A percentile compares a stretch with the other conserved stretches of the same genome.
Evolutionary conservation across 2,888 invertebrate genomes (phyloP).

Genomic region (Amiota mariae): DNA sequence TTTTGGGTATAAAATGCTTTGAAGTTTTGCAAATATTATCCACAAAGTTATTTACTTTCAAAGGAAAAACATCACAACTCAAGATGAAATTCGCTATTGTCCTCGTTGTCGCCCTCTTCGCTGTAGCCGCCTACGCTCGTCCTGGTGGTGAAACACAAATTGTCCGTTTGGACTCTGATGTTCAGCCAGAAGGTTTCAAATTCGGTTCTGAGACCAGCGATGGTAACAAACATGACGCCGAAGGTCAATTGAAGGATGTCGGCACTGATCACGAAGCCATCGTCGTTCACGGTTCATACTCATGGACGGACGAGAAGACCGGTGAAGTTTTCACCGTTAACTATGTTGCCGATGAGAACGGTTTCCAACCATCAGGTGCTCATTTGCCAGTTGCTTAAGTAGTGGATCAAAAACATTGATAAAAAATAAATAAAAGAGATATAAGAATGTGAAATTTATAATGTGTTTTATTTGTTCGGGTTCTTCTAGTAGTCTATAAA

Average conservation of each 20-base stretch:
- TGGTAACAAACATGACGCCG: constrained; percentile 74
- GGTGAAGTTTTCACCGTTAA: constrained; percentile 76
- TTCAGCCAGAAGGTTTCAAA: not conserved
- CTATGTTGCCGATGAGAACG: constrained; percentile 56
- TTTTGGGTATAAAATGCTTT: not conserved
- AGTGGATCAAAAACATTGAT: too few relatives aligned
- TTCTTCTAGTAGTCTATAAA: too few relatives aligned
- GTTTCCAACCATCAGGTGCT: constrained; percentile 71
- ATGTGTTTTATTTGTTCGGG: too few relatives aligned
- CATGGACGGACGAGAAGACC: constrained; percentile 74
- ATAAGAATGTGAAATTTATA: too few relatives aligned
- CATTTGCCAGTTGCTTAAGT: constrained; percentile 66
- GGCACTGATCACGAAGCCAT: constrained; percentile 55
- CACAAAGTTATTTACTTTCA: not conserved
- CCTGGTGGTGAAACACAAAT: constrained; percentile 54
- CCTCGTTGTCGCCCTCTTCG: constrained; percentile 54
- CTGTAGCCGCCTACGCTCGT: constrained; percentile 53
- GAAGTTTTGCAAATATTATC: not conserved
- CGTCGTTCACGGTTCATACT: constrained; percentile 73
- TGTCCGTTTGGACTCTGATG: constrained; percentile 39
- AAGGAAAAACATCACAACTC: constrained; percentile 11
- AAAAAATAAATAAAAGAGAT: too few relatives aligned
- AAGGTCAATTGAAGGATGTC: constrained; percentile 74
- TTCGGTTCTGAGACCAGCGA: constrained; percentile 75
- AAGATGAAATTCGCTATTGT: constrained; percentile 58